Conservation (phyloP, 2,797 vertebrate species). For the Hapalemur alaotrensis region DNA sequence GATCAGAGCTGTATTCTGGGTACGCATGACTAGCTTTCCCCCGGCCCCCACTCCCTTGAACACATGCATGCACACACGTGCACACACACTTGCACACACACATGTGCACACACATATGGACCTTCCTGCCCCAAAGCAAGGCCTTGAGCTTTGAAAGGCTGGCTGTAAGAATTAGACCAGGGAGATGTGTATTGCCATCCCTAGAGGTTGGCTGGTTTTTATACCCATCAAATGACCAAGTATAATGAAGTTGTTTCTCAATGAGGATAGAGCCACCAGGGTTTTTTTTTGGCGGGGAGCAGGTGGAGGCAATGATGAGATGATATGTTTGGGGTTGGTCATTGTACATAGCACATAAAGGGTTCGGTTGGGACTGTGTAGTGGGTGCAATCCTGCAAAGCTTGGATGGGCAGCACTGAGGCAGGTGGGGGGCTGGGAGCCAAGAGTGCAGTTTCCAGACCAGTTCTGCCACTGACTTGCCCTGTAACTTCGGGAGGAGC, state of each 20-base stretch:
- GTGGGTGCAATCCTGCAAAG: not conserved
- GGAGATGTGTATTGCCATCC: not conserved
- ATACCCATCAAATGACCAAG: not conserved
- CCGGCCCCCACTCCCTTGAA: accelerated
- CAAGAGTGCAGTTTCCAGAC: not conserved
- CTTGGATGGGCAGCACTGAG: not conserved
- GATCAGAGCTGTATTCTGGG: not conserved
- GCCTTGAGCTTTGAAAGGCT: not conserved
- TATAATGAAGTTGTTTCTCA: not conserved
- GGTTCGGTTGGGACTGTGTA: accelerated
- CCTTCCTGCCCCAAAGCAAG: not conserved
- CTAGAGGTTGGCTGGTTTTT: not conserved
- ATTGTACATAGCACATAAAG: too few relatives aligned
- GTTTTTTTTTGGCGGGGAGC: not conserved
- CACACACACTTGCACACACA: accelerated
- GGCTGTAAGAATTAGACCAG: not conserved
- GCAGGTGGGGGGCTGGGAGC: not conserved
- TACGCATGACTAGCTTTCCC: not conserved
- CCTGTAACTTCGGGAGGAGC: not conserved
- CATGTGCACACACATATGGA: accelerated
- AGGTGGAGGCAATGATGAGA: not conserved
- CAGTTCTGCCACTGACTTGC: not conserved
- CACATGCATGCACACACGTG: too few relatives aligned
- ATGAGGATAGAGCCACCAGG: not conserved
- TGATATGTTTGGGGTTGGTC: not conserved